Conservation (phyloP, 2,888 invertebrate species). For the Ennomos erosarius region DNA sequence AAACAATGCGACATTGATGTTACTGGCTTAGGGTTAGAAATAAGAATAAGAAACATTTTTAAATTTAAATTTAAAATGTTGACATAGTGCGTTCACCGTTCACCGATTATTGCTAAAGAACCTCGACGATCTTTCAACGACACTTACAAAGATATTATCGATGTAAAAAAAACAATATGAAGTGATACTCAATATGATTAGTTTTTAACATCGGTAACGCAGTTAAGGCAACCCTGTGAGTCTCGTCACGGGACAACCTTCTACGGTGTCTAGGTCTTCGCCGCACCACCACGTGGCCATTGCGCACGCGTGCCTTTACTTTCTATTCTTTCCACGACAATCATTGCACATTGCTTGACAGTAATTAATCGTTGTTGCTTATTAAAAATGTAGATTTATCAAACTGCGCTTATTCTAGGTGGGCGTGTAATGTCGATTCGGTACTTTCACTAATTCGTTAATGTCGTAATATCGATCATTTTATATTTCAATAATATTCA, state of each 20-base stretch:
- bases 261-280: conserved; percentile 39
- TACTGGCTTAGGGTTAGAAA: neutral
- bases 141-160: no score
- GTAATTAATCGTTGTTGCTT: conserved; percentile 54
- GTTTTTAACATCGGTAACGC: no score
- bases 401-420: conserved; percentile 48
- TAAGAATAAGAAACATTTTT: no score
- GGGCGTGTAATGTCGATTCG: conserved; percentile 41
- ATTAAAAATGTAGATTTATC: conserved; percentile 60
- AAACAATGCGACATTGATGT: conserved; percentile 2
- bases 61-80: no score
- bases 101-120: no score
- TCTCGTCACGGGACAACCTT: conserved; percentile 31
- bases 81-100: no score
- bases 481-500: no score
- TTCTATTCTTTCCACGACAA: conserved; percentile 52
- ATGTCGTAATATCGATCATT: conserved; percentile 37
- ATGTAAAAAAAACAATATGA: no score
- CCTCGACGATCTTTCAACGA: no score
- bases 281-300: conserved; percentile 1
- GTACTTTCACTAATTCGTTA: conserved; percentile 55
- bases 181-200: no score
- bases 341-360: conserved; percentile 43
- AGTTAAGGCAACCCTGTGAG: neutral
- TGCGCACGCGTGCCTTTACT: conserved; percentile 42